phyloP scores from a whole-genome alignment of 2,113 vertebrate species.

The Microcebus lehilahytsara region DNA sequence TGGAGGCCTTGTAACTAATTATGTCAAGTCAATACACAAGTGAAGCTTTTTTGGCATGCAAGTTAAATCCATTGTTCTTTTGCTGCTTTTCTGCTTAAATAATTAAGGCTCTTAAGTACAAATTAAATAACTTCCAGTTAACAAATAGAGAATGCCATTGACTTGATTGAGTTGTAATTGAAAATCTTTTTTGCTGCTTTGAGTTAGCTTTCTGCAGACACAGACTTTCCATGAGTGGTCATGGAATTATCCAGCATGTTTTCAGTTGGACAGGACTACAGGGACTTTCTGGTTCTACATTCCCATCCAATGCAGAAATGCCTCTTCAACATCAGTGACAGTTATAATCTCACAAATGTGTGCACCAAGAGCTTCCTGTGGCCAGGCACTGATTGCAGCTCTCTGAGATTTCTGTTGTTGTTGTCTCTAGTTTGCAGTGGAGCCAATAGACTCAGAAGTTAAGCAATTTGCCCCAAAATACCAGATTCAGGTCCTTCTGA shows the following conservation, averaged over 20 bases:
- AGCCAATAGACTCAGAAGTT: background rate
- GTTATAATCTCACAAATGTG: background rate
- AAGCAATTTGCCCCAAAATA: background rate
- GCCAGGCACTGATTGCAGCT: background rate
- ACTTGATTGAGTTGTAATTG: background rate
- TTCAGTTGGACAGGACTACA: background rate
- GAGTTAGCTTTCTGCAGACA: background rate
- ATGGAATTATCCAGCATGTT: background rate
- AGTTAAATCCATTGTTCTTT: conserved; percentile 18
- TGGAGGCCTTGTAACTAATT: background rate
- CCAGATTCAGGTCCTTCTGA: background rate
- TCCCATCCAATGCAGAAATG: background rate
- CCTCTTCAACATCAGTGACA: background rate
- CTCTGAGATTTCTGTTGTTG: background rate
- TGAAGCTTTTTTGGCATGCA: background rate
- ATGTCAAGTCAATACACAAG: background rate
- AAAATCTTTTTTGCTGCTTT: background rate
- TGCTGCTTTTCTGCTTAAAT: conserved; percentile 20
- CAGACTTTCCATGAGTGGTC: background rate
- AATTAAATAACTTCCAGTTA: conserved; percentile 15
- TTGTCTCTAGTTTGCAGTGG: background rate
- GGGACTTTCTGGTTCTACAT: conserved; percentile 44
- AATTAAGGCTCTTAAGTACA: conserved; percentile 52
- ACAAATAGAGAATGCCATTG: background rate
- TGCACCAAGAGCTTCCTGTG: background rate